Conservation (phyloP, 1,140 invertebrate genomes). For the Homalodisca vitripennis region DNA sequence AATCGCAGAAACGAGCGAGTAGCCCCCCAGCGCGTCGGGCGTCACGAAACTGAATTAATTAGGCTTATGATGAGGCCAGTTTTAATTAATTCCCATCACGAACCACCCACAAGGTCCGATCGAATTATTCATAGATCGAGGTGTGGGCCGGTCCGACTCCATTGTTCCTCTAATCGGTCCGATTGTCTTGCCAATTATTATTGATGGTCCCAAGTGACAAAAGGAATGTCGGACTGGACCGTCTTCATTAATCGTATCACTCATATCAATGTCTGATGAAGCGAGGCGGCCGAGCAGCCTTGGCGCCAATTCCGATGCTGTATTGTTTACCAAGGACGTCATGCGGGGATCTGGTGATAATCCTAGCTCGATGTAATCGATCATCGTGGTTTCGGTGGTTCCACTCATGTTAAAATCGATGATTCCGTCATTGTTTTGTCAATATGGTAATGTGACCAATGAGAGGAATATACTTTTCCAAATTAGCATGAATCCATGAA, state of each 20-base stretch:
- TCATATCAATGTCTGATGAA: neutral
- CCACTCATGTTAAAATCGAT: too few species aligned
- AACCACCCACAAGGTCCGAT: neutral
- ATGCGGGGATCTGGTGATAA: too few species aligned
- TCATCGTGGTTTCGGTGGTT: neutral
- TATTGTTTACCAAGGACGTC: neutral
- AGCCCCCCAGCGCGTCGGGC: constrained; percentile 6
- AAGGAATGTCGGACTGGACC: constrained; percentile 8
- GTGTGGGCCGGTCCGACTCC: constrained; percentile 9
- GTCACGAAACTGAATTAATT: constrained; percentile 18
- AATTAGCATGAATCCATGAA: too few species aligned
- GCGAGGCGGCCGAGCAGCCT: too few species aligned
- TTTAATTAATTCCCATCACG: constrained; percentile 26
- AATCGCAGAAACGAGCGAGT: constrained; percentile 6
- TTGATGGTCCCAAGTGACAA: constrained; percentile 20
- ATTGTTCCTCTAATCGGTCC: constrained; percentile 16
- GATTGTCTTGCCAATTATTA: constrained; percentile 27
- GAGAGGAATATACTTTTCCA: too few species aligned
- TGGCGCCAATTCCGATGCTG: neutral
- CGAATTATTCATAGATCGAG: constrained; percentile 8
- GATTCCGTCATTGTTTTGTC: too few species aligned
- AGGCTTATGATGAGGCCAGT: constrained; percentile 1
- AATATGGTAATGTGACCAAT: too few species aligned
- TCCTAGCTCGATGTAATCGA: neutral
- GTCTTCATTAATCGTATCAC: constrained; percentile 26